Conservation (phyloP, 2,113 vertebrate species). For the Turnix velox region DNA sequence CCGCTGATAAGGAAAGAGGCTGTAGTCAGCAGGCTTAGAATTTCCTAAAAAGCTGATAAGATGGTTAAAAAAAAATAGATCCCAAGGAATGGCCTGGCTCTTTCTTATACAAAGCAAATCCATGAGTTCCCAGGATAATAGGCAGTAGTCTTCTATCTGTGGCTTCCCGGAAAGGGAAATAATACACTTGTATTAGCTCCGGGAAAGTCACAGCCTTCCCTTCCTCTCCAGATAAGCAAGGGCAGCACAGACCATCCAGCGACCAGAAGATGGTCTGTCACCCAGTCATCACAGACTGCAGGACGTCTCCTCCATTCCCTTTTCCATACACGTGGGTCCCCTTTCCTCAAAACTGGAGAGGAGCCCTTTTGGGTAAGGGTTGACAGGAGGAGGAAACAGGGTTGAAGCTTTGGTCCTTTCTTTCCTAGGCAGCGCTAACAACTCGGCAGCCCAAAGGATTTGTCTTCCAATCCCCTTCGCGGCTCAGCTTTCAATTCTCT, state of each 20-base stretch:
- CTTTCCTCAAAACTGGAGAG: not conserved
- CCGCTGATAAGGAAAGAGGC: not conserved
- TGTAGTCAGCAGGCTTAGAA: not conserved
- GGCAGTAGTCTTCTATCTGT: not conserved
- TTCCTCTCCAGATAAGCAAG: constrained; percentile 12
- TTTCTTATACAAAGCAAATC: not conserved
- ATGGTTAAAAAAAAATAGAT: not conserved
- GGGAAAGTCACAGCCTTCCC: not conserved
- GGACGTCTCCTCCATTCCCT: not conserved
- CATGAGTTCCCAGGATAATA: not conserved
- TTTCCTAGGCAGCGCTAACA: constrained; percentile 51
- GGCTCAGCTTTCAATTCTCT: constrained; percentile 54
- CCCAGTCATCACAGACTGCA: fast-evolving
- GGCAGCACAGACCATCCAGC: not conserved
- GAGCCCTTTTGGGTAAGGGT: not conserved
- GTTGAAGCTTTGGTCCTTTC: not conserved
- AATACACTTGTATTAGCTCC: not conserved
- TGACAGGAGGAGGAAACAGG: not conserved
- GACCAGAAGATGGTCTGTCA: not conserved
- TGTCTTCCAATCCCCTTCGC: constrained; percentile 32
- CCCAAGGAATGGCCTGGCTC: not conserved
- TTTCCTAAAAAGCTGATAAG: not conserved
- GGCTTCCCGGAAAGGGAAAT: constrained; percentile 26
- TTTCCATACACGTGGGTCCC: not conserved
- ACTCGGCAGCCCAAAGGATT: constrained; percentile 20